Conservation (phyloP, 2,797 vertebrate species). For the Hipposideros larvatus region DNA sequence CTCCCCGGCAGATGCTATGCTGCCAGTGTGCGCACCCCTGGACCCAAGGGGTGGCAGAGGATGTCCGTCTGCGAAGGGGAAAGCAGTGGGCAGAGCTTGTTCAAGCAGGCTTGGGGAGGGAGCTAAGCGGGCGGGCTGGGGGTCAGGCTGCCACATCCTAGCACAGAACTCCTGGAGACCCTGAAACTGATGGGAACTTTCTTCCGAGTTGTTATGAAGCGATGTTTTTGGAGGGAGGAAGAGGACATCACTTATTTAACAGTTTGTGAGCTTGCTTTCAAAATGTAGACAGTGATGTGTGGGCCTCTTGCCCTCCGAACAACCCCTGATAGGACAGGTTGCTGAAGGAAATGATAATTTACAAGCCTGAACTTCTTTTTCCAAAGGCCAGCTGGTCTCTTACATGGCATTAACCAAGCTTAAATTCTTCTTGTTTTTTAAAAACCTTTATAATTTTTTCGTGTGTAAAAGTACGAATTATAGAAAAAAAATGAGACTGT, state of each 20-base stretch:
- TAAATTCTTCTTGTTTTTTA: not conserved
- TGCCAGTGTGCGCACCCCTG: too few relatives aligned
- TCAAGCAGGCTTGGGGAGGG: not conserved
- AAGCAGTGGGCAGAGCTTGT: not conserved
- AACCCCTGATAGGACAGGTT: not conserved
- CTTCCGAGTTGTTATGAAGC: not conserved
- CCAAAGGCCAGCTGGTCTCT: not conserved
- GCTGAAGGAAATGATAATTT: not conserved
- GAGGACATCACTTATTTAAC: too few relatives aligned
- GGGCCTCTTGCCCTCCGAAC: not conserved
- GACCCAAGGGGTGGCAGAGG: rapidly evolving
- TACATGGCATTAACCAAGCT: not conserved
- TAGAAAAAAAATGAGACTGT: not conserved
- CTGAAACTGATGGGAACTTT: too few relatives aligned
- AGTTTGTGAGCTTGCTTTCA: not conserved
- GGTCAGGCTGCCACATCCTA: not conserved
- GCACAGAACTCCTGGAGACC: not conserved
- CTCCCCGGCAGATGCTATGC: rapidly evolving
- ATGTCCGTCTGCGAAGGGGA: not conserved
- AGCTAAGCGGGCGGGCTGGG: not conserved
- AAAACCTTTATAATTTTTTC: not conserved
- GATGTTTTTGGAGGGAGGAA: rapidly evolving
- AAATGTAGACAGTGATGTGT: not conserved
- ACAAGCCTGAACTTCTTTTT: not conserved
- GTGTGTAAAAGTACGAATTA: not conserved